Evolutionary conservation across 2,113 vertebrate species (phyloP).

Genomic region (Caranx melampygus): DNA sequence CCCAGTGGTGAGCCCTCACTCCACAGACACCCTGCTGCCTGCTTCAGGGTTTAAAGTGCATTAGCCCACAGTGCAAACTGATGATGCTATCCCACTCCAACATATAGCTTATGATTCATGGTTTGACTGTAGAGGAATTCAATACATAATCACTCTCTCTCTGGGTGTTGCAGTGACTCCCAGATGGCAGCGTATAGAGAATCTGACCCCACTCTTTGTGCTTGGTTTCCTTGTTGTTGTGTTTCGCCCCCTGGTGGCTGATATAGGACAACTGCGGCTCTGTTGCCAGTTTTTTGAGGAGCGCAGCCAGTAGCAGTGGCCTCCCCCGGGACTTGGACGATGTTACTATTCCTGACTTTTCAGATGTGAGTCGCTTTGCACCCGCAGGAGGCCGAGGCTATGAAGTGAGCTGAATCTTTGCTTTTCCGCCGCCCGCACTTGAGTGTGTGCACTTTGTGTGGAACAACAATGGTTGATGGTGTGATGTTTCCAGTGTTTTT

Average conservation of each 20-base stretch:
- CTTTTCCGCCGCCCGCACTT: background rate
- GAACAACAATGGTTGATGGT: background rate
- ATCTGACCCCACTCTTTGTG: background rate
- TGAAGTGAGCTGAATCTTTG: constrained; percentile 22
- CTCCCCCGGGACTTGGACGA: constrained; percentile 77
- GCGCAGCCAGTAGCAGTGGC: constrained; percentile 60
- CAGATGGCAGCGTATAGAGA: too few relatives aligned
- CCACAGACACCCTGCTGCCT: background rate
- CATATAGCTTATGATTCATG: background rate
- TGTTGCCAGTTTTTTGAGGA: constrained; percentile 78
- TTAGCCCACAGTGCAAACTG: background rate
- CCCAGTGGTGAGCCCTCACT: constrained; percentile 92
- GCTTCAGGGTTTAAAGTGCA: background rate
- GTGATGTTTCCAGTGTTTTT: background rate
- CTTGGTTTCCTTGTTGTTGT: constrained; percentile 39
- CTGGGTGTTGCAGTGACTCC: too few relatives aligned
- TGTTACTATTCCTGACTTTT: constrained; percentile 80
- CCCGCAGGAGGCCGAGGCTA: background rate
- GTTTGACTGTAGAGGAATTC: background rate
- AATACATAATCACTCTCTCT: background rate
- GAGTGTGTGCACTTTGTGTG: constrained; percentile 1
- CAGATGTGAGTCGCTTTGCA: constrained; percentile 67
- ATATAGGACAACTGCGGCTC: constrained; percentile 78
- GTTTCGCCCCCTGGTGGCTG: constrained; percentile 65
- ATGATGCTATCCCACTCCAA: background rate